These are phyloP conservation scores for Manis javanica DNA, from an alignment of 2,797 vertebrate genomes.

Conservation along the genomic window DNA sequence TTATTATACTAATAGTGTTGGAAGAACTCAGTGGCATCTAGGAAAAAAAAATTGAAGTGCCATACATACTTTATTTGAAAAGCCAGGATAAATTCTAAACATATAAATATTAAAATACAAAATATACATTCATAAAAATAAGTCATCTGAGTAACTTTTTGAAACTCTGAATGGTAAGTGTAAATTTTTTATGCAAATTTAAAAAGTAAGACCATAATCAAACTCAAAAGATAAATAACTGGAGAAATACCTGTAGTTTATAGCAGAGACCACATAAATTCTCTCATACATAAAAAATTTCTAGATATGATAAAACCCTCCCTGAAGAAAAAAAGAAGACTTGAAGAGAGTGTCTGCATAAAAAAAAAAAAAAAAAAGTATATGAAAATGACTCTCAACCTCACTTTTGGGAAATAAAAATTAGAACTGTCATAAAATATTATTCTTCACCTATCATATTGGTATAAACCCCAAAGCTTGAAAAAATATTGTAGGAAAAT, in stretches of 20 bases:
- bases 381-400: neutral
- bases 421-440: neutral
- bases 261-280: neutral
- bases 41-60: neutral
- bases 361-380: too few species aligned
- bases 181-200: neutral
- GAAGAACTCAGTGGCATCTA: neutral
- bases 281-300: neutral
- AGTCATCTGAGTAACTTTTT: neutral
- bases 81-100: neutral
- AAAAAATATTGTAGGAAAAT: neutral
- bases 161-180: neutral
- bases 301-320: neutral
- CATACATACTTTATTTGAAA: neutral
- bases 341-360: neutral
- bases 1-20: neutral
- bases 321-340: neutral
- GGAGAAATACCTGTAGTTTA: neutral
- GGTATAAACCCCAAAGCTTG: neutral
- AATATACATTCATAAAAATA: neutral
- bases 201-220: neutral
- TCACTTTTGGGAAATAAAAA: neutral
- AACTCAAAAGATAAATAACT: neutral
- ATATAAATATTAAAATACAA: neutral
- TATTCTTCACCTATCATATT: neutral